Evolutionary conservation across 1,140 invertebrate species (phyloP).

Genomic region (Holotrichia oblita): DNA sequence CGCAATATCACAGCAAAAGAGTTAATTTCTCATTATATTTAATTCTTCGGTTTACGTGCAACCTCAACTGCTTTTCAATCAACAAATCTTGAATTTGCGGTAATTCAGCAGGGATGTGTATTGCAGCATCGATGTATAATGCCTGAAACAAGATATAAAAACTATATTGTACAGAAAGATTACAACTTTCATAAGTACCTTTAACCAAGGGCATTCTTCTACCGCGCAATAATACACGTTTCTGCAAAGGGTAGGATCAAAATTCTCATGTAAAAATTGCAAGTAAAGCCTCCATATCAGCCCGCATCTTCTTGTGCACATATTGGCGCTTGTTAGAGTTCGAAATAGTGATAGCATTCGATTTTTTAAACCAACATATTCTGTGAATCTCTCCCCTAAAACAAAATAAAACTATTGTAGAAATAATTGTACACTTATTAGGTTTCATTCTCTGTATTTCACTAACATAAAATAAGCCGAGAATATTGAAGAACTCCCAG

Average conservation of each 20-base stretch:
- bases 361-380: slow-evolving; percentile 52
- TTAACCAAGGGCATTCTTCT: slow-evolving; percentile 76
- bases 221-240: slow-evolving; percentile 65
- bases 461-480: neutral
- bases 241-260: slow-evolving; percentile 55
- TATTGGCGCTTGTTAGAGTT: slow-evolving; percentile 56
- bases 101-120: slow-evolving; percentile 64
- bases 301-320: slow-evolving; percentile 64
- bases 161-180: neutral
- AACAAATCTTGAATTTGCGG: slow-evolving; percentile 75
- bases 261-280: slow-evolving; percentile 61
- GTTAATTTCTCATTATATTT: slow-evolving; percentile 65
- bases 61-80: slow-evolving; percentile 74
- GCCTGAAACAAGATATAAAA: slow-evolving; percentile 57
- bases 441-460: no score
- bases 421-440: no score
- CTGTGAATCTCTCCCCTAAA: slow-evolving; percentile 42
- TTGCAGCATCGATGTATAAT: slow-evolving; percentile 65
- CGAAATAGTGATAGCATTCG: slow-evolving; percentile 57
- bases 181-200: no score
- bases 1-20: neutral
- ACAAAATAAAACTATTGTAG: slow-evolving; percentile 12
- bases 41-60: slow-evolving; percentile 78
- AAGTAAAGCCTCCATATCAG: slow-evolving; percentile 69
- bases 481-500: slow-evolving; percentile 47